phyloP scores from a whole-genome alignment of 2,113 vertebrate genomes.

The Sigmodon hispidus region DNA sequence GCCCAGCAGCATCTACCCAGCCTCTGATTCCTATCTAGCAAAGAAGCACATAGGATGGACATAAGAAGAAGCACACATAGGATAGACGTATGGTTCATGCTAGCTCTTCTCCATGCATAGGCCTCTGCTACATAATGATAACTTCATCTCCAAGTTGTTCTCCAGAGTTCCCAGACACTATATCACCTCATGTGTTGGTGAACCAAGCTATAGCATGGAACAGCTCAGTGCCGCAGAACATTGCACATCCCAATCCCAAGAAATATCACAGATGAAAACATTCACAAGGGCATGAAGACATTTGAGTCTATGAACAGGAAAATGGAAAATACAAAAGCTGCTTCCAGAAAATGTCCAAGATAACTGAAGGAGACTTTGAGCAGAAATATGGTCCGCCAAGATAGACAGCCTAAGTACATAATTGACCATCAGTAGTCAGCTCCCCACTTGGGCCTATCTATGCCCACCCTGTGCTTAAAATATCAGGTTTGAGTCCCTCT shows the following conservation, averaged over 20 bases:
- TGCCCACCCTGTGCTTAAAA: too few species aligned
- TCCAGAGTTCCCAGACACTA: background rate
- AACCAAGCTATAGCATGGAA: background rate
- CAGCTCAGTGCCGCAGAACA: background rate
- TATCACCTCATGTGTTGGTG: background rate
- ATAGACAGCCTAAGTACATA: background rate
- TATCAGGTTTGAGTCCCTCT: too few species aligned
- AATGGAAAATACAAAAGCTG: background rate
- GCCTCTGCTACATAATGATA: background rate
- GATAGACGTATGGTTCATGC: background rate
- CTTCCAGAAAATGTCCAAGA: background rate
- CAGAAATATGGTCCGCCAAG: background rate
- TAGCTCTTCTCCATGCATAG: background rate
- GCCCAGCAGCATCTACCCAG: background rate
- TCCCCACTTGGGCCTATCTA: background rate
- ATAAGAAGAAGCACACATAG: background rate
- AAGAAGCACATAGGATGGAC: background rate
- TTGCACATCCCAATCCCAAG: background rate
- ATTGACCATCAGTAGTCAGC: background rate
- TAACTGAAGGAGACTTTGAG: background rate
- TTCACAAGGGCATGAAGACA: background rate
- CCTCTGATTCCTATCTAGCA: background rate
- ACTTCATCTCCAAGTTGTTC: background rate
- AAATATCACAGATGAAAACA: background rate
- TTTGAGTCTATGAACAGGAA: background rate